These are phyloP conservation scores for Elephas maximus DNA, from an alignment of 2,113 vertebrate genomes.

Conservation along the genomic window DNA sequence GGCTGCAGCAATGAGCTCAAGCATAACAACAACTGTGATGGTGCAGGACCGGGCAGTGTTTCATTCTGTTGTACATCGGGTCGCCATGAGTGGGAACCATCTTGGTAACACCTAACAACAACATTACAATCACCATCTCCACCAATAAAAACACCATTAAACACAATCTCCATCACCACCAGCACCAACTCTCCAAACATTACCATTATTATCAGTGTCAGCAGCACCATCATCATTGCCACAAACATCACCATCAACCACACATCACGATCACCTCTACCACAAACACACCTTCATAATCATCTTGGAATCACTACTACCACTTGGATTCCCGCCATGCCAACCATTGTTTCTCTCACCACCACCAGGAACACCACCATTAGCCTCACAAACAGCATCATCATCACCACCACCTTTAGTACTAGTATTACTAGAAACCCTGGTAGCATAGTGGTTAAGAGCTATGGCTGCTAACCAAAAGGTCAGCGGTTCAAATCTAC, in stretches of 20 bases:
- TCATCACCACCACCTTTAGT: accelerated
- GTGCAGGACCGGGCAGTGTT: no score
- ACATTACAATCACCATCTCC: not conserved
- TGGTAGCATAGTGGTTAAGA: no score
- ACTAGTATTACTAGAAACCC: not conserved
- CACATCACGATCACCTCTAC: not conserved
- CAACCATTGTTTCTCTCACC: not conserved
- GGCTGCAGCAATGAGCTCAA: no score
- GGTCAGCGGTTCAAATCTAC: no score
- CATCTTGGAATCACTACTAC: not conserved
- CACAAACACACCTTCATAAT: not conserved
- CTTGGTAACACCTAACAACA: not conserved
- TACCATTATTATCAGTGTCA: not conserved
- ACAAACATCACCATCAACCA: not conserved
- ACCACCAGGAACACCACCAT: not conserved
- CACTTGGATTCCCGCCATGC: not conserved
- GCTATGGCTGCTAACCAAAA: no score
- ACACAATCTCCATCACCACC: not conserved
- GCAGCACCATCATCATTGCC: not conserved
- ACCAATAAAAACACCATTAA: not conserved
- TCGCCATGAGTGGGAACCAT: no score
- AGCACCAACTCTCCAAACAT: not conserved
- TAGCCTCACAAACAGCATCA: not conserved
- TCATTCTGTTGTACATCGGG: no score
- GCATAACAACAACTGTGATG: no score